A percentile compares a stretch with the other conserved stretches of the same genome.
Evolutionary conservation across 2,113 vertebrate species (phyloP).

Genomic region (Sylvia atricapilla): DNA sequence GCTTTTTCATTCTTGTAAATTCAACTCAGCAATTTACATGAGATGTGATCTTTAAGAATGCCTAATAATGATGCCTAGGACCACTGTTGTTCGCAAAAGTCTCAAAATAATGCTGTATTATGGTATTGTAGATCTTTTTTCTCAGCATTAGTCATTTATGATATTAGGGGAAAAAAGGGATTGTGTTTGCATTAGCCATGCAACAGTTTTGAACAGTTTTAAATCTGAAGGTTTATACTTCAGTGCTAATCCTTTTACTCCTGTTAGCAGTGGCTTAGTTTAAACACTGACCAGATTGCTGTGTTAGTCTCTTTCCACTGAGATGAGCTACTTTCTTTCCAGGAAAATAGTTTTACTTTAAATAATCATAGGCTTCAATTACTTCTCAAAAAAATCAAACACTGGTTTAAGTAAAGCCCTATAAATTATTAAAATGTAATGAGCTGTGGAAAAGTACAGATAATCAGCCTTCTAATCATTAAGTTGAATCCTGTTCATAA

Average conservation of each 20-base stretch:
- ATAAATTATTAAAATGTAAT: slow-evolving; percentile 51
- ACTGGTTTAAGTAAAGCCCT: slow-evolving; percentile 24
- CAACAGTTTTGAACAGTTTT: background rate
- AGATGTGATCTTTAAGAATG: background rate
- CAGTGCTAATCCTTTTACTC: background rate
- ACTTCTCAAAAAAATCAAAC: background rate
- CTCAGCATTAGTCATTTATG: background rate
- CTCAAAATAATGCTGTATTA: background rate
- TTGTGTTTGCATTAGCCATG: background rate
- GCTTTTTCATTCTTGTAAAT: background rate
- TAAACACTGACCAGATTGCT: background rate
- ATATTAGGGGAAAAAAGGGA: background rate
- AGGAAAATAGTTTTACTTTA: slow-evolving; percentile 48
- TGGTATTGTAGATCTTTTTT: background rate
- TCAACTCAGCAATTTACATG: background rate
- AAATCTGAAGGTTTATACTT: background rate
- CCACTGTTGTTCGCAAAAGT: background rate
- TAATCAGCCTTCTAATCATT: background rate
- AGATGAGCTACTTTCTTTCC: background rate
- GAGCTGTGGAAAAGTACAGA: slow-evolving; percentile 12
- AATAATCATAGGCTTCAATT: slow-evolving; percentile 50
- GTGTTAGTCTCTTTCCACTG: background rate
- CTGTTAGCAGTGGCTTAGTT: background rate
- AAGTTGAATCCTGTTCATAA: background rate
- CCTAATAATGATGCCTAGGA: background rate